Evolutionary conservation across 2,113 vertebrate species (phyloP).

Genomic region (Sinocyclocheilus anshuiensis): DNA sequence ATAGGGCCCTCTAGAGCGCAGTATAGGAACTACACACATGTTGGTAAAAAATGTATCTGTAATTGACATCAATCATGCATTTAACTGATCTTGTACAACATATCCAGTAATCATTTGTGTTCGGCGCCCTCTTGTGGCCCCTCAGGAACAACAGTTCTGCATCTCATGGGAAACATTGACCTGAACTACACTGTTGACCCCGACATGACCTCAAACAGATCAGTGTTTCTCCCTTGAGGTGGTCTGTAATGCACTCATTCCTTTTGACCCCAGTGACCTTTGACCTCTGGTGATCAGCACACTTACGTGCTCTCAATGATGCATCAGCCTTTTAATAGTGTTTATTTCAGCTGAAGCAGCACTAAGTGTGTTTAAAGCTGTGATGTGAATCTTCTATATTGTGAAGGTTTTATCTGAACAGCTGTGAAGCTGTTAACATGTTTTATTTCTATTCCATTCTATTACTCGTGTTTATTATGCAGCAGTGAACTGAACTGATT

Average conservation of each 20-base stretch:
- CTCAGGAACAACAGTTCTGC: neutral
- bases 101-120: too few relatives aligned
- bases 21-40: too few relatives aligned
- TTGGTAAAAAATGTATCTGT: too few relatives aligned
- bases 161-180: too few relatives aligned
- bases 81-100: neutral
- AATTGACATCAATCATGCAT: too few relatives aligned
- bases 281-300: neutral
- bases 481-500: neutral
- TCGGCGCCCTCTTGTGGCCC: neutral
- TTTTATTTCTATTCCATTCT: neutral
- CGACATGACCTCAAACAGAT: neutral
- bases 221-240: too few relatives aligned
- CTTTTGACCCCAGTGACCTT: neutral
- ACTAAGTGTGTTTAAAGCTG: too few relatives aligned
- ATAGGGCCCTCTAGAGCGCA: too few relatives aligned
- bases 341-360: neutral
- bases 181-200: neutral
- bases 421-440: neutral
- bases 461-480: neutral
- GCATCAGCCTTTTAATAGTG: neutral
- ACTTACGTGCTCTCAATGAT: neutral
- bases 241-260: too few relatives aligned
- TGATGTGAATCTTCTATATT: neutral
- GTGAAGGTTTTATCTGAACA: neutral